A percentile compares a stretch with the other conserved stretches of the same genome.
Evolutionary conservation across 2,888 invertebrate genomes (phyloP).

Genomic region (Metopia argyrocephala): DNA sequence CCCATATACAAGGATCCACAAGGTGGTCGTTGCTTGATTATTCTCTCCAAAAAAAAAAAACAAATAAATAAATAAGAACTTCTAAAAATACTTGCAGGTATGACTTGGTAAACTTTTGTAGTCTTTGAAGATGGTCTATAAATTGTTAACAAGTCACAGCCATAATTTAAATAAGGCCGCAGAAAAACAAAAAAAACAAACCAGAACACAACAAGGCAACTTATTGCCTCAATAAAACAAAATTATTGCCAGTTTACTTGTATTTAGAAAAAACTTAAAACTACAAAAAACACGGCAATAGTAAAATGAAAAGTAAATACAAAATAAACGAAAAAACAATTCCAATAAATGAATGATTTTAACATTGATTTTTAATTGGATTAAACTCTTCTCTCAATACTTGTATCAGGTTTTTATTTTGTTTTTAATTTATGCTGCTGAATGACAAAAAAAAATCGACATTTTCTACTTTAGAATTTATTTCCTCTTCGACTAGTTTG

Average conservation of each 20-base stretch:
- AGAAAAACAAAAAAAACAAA: constrained; percentile 14
- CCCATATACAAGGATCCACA: constrained; percentile 19
- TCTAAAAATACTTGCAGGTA: constrained; percentile 44
- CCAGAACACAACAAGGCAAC: background rate
- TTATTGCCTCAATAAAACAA: constrained; percentile 37
- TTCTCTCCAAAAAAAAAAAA: constrained; percentile 1
- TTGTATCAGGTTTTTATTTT: background rate
- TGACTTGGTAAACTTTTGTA: background rate
- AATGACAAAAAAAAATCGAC: too few relatives aligned
- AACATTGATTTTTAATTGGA: constrained; percentile 56
- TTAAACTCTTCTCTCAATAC: constrained; percentile 31
- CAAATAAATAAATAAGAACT: background rate
- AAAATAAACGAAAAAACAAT: constrained; percentile 1
- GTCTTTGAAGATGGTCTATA: constrained; percentile 35
- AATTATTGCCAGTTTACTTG: constrained; percentile 19
- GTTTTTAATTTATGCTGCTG: constrained; percentile 32
- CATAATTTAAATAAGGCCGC: constrained; percentile 58
- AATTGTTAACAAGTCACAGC: constrained; percentile 43
- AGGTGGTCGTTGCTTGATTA: constrained; percentile 53
- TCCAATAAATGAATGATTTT: constrained; percentile 50
- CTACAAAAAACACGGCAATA: background rate
- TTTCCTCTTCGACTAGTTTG: constrained; percentile 20
- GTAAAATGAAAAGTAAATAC: too few relatives aligned
- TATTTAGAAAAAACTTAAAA: constrained; percentile 9
- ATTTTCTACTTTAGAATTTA: constrained; percentile 8